Evolutionary conservation across 2,888 invertebrate genomes (phyloP).

Genomic region (Sthenelais limicola): DNA sequence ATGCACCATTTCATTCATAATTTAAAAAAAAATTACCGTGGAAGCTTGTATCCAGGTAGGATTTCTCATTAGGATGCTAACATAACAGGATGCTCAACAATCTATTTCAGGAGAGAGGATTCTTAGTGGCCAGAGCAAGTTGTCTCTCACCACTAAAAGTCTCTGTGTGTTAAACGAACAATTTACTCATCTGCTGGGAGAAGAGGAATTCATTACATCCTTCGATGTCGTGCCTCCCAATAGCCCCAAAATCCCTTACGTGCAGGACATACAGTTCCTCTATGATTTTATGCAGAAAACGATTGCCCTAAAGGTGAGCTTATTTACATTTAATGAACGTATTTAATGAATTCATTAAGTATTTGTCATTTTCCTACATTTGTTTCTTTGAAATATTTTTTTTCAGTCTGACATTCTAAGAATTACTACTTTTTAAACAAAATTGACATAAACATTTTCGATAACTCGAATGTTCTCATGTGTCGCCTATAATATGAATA

Average conservation of each 20-base stretch:
- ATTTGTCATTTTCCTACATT: no score
- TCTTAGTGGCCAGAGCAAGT: constrained; percentile 58
- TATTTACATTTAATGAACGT: no score
- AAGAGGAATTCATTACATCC: constrained; percentile 39
- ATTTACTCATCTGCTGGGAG: constrained; percentile 55
- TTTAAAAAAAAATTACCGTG: not conserved
- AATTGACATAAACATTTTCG: no score
- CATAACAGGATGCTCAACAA: not conserved
- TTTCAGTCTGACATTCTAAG: no score
- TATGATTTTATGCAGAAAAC: constrained; percentile 62
- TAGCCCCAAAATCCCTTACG: constrained; percentile 30
- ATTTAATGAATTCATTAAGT: not conserved
- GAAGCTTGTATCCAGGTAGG: not conserved
- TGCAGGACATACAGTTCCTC: constrained; percentile 54
- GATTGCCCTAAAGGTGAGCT: constrained; percentile 60
- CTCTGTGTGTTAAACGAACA: constrained; percentile 55
- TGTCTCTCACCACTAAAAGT: constrained; percentile 63
- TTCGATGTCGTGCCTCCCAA: constrained; percentile 48
- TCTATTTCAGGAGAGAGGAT: constrained; percentile 60
- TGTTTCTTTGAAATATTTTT: no score
- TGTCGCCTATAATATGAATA: no score
- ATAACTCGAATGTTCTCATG: no score
- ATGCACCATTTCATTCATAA: not conserved
- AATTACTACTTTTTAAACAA: no score
- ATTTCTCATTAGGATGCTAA: not conserved